Base-by-base conservation (phyloP, 2,797 vertebrate genomes). In the Phalanger gymnotis region DNA sequence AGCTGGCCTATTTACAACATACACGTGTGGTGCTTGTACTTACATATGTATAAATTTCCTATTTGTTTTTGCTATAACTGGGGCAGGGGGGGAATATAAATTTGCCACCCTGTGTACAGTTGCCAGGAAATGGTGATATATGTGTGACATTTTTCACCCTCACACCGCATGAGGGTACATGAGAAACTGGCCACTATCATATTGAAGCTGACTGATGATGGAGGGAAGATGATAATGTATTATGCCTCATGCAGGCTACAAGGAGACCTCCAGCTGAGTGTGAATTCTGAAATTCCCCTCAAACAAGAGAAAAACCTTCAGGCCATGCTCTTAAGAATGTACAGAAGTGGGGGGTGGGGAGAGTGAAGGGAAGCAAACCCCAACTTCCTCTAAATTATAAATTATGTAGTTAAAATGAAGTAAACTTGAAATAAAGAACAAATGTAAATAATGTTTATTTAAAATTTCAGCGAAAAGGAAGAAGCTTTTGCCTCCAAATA, bases 31-130 rank as follows among this genome's bases (percentile, higher is more conserved):
- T 95, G 53, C 54, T 91, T 94, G 89, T 95, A 55, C 54, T 40
- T 94, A 93, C 61, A 51, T 93, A 66, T 92, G 95, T 93, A 97
- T 94, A 91, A 96, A 97, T 93, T 94, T 73, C 34, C n/a, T n/a
- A 66, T 61, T 14, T 61, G 58, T 54, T 91, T 96, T 96, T 92
- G 19, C 89, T 90, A 28, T 91, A 92, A 92, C 56, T 91, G 56
- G 93, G 53, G 61, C 89, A 25, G 22, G 22, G 2, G 16, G 3
- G 0, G 2, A 53, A 51, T 90, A 53, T 22, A 92, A 95, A 92
- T 28, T 95, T 6, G 2, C 92, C n/a, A 90, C 91, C 53, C 2
- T 95, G 66, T 89, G 73, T 93, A 91, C 90, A 91, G 27, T 91
- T 95, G 40, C 53, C 90, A 90, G 90, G 54, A 51, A 92, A 92